A percentile compares a stretch with the other conserved stretches of the same genome.
phyloP scores from a whole-genome alignment of 2,888 invertebrate genomes.

The Hofmannophila pseudospretella region DNA sequence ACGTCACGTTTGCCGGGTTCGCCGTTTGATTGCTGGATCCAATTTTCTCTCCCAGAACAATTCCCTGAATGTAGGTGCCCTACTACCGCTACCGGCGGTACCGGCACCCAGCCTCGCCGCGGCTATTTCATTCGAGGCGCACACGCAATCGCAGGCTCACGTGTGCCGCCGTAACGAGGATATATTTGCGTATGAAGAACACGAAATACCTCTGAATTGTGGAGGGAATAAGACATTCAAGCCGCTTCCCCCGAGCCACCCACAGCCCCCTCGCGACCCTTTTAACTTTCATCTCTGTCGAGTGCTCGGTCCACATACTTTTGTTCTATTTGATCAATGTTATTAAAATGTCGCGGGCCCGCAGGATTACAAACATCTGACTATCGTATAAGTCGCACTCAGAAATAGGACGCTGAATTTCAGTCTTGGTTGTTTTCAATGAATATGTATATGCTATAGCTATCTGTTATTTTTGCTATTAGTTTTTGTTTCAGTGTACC shows the following conservation, averaged over 20 bases:
- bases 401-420: conserved; percentile 14
- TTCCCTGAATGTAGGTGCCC: conserved; percentile 44
- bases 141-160: conserved; percentile 73
- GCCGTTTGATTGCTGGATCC: conserved; percentile 62
- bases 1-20: conserved; percentile 44
- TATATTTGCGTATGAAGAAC: conserved; percentile 79
- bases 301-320: conserved; percentile 78
- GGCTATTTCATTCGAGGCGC: conserved; percentile 55
- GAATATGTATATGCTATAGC: no score
- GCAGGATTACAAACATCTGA: conserved; percentile 70
- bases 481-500: no score
- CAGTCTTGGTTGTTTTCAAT: conserved; percentile 1
- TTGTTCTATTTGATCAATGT: conserved; percentile 79
- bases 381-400: conserved; percentile 53
- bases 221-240: conserved; percentile 78
- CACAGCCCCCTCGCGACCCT: conserved; percentile 64
- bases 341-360: conserved; percentile 76
- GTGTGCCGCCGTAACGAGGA: conserved; percentile 75
- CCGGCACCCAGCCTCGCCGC: conserved; percentile 41
- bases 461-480: background rate
- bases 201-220: conserved; percentile 78
- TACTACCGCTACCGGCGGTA: conserved; percentile 24
- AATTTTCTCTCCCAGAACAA: conserved; percentile 60
- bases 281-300: conserved; percentile 78
- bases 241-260: conserved; percentile 53